Evolutionary conservation across 2,888 invertebrate species (phyloP).

Genomic region (Sialis lutaria): DNA sequence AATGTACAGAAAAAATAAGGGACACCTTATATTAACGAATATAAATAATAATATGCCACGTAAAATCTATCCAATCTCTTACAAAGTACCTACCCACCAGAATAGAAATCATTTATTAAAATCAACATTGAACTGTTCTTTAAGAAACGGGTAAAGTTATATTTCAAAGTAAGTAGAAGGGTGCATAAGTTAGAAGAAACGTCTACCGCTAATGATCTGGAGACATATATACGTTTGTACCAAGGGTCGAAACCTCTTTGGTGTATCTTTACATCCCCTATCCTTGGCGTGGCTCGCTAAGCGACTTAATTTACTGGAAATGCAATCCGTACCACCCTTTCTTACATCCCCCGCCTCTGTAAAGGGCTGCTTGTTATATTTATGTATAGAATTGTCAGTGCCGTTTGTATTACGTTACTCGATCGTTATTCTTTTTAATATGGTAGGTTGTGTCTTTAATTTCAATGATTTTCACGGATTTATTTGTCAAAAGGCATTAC

Average conservation of each 20-base stretch:
- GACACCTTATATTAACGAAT: no score
- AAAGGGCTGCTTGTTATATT: neutral
- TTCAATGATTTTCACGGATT: no score
- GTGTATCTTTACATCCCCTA: neutral
- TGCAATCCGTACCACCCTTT: constrained; percentile 6
- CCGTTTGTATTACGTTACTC: no score
- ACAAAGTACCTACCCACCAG: no score
- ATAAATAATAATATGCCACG: no score
- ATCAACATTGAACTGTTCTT: neutral
- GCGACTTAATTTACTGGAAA: constrained; percentile 8
- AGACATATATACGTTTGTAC: neutral
- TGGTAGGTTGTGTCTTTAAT: no score
- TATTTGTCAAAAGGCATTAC: no score
- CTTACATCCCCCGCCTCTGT: neutral
- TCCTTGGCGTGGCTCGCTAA: constrained; percentile 1
- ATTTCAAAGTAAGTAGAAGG: neutral
- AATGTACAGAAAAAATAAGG: no score
- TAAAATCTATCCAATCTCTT: no score
- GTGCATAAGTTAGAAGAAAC: neutral
- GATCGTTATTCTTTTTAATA: no score
- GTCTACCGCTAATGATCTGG: constrained; percentile 1
- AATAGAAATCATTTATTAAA: no score
- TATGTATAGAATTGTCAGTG: neutral
- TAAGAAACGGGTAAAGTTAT: neutral
- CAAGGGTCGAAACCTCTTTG: no score